Percentiles rank a stretch among this genome's conserved stretches.
Evolutionary conservation across 2,113 vertebrate species (phyloP).

Genomic region (Bombycilla garrulus): DNA sequence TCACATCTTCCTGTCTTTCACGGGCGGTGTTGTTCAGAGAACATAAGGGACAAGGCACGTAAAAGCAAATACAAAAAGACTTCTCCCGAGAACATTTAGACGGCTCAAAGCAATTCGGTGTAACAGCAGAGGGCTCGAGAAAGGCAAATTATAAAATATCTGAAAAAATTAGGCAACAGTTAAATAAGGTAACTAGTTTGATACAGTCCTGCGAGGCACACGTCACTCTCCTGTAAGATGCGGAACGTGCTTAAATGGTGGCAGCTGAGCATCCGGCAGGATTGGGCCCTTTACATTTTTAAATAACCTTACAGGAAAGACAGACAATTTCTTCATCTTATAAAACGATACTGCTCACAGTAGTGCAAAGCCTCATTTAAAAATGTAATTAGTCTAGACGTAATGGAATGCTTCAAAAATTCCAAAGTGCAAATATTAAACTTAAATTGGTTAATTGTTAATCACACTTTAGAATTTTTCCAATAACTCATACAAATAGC

Average conservation of each 20-base stretch:
- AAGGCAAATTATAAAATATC: constrained; percentile 30
- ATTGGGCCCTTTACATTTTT: not conserved
- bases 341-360: constrained; percentile 53
- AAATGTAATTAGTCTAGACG: constrained; percentile 24
- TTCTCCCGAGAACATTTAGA: not conserved
- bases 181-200: not conserved
- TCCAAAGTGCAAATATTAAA: constrained; percentile 31
- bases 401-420: constrained; percentile 61
- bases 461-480: constrained; percentile 22
- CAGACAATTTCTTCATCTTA: constrained; percentile 24
- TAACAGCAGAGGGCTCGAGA: constrained; percentile 14
- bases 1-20: not conserved
- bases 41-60: constrained; percentile 49
- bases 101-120: not conserved
- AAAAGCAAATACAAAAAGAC: constrained; percentile 41
- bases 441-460: constrained; percentile 13
- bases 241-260: not conserved
- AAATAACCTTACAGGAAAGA: constrained; percentile 25
- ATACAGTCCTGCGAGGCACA: not conserved
- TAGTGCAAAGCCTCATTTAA: constrained; percentile 63
- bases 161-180: not conserved
- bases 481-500: not conserved
- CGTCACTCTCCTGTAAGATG: not conserved
- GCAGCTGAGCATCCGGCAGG: not conserved
- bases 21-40: not conserved